Conservation (phyloP, 2,888 invertebrate species). For the Acleris sparsana region DNA sequence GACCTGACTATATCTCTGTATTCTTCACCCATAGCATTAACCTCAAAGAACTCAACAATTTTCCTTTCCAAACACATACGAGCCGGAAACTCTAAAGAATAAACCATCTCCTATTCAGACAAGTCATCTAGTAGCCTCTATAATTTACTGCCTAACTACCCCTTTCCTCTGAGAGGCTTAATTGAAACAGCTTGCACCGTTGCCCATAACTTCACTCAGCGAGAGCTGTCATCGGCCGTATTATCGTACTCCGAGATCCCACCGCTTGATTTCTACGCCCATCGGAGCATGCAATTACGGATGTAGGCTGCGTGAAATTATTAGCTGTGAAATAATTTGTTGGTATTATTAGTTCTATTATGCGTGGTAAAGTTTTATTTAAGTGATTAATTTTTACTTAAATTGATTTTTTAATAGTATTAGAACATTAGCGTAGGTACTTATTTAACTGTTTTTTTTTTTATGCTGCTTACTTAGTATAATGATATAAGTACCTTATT, state of each 20-base stretch:
- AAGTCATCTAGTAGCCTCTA: slow-evolving; percentile 48
- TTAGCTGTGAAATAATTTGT: neutral
- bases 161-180: slow-evolving; percentile 42
- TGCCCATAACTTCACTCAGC: slow-evolving; percentile 28
- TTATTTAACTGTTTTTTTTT: too few relatives aligned
- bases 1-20: neutral
- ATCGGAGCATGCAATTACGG: neutral
- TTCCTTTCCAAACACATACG: slow-evolving; percentile 13
- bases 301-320: neutral
- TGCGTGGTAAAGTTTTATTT: too few relatives aligned
- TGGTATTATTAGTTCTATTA: too few relatives aligned
- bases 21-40: neutral
- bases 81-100: slow-evolving; percentile 52
- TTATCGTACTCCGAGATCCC: slow-evolving; percentile 19
- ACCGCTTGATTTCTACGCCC: slow-evolving; percentile 1
- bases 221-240: slow-evolving; percentile 33
- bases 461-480: too few relatives aligned
- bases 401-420: too few relatives aligned
- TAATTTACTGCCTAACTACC: slow-evolving; percentile 58
- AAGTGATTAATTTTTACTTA: too few relatives aligned
- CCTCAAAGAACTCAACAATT: slow-evolving; percentile 13
- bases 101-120: slow-evolving; percentile 56
- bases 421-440: too few relatives aligned
- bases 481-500: too few relatives aligned
- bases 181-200: slow-evolving; percentile 35